Conservation (phyloP, 30 jellyfish, hydroid and myxozoan species). For the Pelagia noctiluca region DNA sequence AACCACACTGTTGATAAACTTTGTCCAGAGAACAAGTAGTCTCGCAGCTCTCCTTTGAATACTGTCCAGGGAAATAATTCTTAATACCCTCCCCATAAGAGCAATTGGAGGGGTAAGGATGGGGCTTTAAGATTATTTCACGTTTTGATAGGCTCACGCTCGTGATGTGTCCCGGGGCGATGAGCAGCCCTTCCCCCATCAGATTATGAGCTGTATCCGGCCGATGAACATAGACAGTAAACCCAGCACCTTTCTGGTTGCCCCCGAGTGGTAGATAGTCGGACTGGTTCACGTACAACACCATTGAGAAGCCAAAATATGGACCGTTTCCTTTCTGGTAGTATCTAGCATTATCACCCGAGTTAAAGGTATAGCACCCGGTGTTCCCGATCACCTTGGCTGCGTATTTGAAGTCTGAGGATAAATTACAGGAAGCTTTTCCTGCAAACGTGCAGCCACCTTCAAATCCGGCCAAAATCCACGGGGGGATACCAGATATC, state of each 20-base stretch:
- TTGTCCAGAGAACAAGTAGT: slow-evolving; percentile 29
- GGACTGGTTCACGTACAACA: slow-evolving; percentile 42
- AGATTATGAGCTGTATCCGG: slow-evolving; percentile 40
- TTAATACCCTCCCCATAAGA: slow-evolving; percentile 35
- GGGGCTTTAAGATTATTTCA: slow-evolving; percentile 10
- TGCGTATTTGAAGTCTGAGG: slow-evolving; percentile 44
- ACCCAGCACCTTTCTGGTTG: slow-evolving; percentile 48
- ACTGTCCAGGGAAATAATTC: slow-evolving; percentile 57
- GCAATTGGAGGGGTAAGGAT: slow-evolving; percentile 45
- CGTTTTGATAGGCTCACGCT: slow-evolving; percentile 6
- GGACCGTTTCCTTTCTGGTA: slow-evolving; percentile 45
- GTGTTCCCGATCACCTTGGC: neutral
- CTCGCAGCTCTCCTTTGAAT: slow-evolving; percentile 20
- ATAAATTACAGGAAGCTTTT: slow-evolving; percentile 2
- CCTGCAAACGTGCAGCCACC: slow-evolving; percentile 34
- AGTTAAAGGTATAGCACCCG: slow-evolving; percentile 45
- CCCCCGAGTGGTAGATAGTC: slow-evolving; percentile 38
- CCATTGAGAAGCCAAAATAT: slow-evolving; percentile 31
- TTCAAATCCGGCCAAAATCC: slow-evolving; percentile 5
- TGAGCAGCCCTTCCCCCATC: slow-evolving; percentile 15
- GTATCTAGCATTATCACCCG: neutral
- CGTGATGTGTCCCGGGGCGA: slow-evolving; percentile 48
- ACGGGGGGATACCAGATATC: slow-evolving; percentile 13
- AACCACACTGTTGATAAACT: slow-evolving; percentile 23
- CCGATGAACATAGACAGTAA: slow-evolving; percentile 24